Conservation (phyloP, 2,113 vertebrate species). For the Sakesphorus luctuosus region DNA sequence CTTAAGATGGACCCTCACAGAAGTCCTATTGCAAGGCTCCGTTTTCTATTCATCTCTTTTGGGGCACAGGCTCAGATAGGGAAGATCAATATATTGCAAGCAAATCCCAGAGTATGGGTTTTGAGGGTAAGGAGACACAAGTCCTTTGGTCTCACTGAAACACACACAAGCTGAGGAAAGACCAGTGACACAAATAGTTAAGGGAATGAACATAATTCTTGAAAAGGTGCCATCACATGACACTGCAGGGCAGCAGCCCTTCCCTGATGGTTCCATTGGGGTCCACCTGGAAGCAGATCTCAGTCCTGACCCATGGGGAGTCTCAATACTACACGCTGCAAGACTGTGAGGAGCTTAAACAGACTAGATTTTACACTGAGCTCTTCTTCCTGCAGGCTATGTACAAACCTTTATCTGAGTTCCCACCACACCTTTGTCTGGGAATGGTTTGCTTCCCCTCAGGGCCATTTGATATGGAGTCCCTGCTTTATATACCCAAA, state of each 20-base stretch:
- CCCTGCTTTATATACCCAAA: conserved; percentile 36
- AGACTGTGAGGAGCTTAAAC: background rate
- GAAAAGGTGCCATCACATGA: background rate
- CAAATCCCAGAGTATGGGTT: background rate
- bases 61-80: background rate
- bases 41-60: background rate
- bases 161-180: background rate
- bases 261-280: background rate
- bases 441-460: conserved; percentile 56
- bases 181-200: background rate
- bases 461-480: conserved; percentile 46
- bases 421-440: conserved; percentile 71
- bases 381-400: conserved; percentile 18
- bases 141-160: background rate
- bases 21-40: background rate
- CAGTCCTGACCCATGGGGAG: background rate
- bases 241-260: accelerated
- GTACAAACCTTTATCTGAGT: conserved; percentile 47
- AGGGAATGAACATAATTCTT: background rate
- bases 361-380: background rate
- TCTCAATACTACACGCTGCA: background rate
- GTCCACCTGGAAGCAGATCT: background rate
- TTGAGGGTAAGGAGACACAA: accelerated
- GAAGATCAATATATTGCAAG: background rate
- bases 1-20: background rate